Evolutionary conservation across 1,140 invertebrate genomes (phyloP).

Genomic region (Babylonia areolata): DNA sequence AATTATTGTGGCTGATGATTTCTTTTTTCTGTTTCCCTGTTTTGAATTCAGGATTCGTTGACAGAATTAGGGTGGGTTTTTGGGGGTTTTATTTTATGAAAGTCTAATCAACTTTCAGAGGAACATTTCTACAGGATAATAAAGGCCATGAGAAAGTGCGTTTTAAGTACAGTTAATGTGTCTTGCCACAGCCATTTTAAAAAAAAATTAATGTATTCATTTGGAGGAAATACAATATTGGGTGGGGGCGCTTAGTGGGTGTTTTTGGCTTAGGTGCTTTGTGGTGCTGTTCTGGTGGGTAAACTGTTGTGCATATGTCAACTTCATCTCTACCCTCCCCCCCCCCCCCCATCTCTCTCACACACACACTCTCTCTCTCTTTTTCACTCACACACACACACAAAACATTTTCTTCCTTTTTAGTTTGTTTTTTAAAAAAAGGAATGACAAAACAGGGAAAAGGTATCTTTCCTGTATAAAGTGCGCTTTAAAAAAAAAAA

Average conservation of each 20-base stretch:
- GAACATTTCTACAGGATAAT: background rate
- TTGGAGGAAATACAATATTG: background rate
- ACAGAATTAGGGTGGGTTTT: too few species aligned
- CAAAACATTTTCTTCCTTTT: background rate
- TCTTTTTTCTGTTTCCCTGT: too few species aligned
- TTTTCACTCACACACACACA: background rate
- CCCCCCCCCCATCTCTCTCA: background rate
- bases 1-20: too few species aligned
- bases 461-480: background rate
- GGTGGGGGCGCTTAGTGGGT: background rate
- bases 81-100: too few species aligned
- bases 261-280: background rate
- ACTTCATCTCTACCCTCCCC: background rate
- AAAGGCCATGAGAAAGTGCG: background rate
- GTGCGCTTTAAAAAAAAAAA: background rate
- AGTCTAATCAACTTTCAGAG: too few species aligned
- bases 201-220: background rate
- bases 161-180: background rate
- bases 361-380: constrained; percentile 9
- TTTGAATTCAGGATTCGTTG: too few species aligned
- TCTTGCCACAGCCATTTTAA: too few species aligned
- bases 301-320: background rate
- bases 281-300: background rate
- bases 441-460: background rate
- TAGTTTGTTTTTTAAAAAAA: background rate